Percentiles rank a stretch among this genome's conserved stretches.
These are phyloP conservation scores for Gambelia wislizenii DNA, from an alignment of 2,797 vertebrate species.

Conservation along the genomic window DNA sequence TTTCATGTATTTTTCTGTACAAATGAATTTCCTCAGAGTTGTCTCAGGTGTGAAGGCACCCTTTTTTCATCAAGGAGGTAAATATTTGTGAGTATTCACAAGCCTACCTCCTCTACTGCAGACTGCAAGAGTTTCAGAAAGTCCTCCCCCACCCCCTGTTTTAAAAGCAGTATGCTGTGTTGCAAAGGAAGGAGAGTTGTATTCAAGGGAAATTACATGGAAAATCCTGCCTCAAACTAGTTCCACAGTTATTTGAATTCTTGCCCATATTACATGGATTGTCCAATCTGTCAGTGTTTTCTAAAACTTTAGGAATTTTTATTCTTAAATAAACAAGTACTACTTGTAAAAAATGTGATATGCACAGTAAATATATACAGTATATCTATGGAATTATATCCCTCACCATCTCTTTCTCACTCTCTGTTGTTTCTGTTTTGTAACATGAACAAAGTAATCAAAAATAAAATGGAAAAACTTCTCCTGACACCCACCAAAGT, in stretches of 20 bases:
- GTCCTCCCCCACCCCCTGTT: too few relatives aligned
- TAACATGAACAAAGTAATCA: background rate
- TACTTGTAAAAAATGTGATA: background rate
- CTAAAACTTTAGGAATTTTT: background rate
- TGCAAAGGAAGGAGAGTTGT: background rate
- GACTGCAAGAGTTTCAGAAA: too few relatives aligned
- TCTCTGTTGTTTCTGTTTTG: background rate
- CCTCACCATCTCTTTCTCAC: too few relatives aligned
- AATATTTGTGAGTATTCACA: too few relatives aligned
- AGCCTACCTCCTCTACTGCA: too few relatives aligned
- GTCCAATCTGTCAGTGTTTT: background rate
- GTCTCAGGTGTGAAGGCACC: too few relatives aligned
- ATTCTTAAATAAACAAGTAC: background rate
- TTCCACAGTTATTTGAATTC: background rate
- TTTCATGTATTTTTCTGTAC: too few relatives aligned
- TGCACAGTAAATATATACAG: too few relatives aligned
- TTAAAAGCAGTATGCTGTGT: background rate
- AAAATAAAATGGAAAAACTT: slow-evolving; percentile 8
- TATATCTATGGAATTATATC: too few relatives aligned
- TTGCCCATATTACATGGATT: background rate
- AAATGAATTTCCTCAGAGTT: too few relatives aligned
- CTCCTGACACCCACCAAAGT: background rate
- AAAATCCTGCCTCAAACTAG: background rate
- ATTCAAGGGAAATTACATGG: background rate
- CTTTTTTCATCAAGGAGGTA: too few relatives aligned